Evolutionary conservation across 2,113 vertebrate species (phyloP).

Genomic region (Boulengeromyrus knoepffleri): DNA sequence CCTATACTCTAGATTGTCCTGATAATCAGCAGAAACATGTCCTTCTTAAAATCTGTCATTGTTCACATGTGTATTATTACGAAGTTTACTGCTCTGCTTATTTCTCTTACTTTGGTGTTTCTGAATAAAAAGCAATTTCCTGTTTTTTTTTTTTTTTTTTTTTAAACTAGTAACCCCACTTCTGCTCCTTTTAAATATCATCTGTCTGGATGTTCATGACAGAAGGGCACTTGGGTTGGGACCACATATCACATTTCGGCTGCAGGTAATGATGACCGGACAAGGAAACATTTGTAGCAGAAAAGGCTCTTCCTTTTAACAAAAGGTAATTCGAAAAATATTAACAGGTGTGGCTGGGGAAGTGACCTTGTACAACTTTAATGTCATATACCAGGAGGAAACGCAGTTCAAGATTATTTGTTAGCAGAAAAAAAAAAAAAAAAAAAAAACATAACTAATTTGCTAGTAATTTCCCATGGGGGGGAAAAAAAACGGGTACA

Average conservation of each 20-base stretch:
- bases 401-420: neutral
- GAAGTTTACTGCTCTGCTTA: neutral
- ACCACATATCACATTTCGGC: neutral
- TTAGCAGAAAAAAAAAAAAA: neutral
- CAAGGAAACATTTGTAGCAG: neutral
- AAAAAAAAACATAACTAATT: neutral
- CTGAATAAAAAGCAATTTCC: neutral
- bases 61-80: neutral
- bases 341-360: neutral
- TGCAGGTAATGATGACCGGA: neutral
- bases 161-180: neutral
- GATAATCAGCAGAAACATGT: neutral
- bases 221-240: neutral
- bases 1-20: neutral
- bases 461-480: neutral
- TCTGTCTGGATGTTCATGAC: neutral
- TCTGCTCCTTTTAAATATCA: neutral
- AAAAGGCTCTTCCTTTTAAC: neutral
- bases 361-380: neutral
- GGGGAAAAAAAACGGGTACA: neutral
- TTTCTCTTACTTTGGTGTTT: neutral
- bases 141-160: neutral
- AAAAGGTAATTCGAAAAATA: neutral
- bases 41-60: neutral
- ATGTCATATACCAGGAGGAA: neutral